phyloP scores from a whole-genome alignment of 1,140 invertebrate species.

The Forficula auricularia region DNA sequence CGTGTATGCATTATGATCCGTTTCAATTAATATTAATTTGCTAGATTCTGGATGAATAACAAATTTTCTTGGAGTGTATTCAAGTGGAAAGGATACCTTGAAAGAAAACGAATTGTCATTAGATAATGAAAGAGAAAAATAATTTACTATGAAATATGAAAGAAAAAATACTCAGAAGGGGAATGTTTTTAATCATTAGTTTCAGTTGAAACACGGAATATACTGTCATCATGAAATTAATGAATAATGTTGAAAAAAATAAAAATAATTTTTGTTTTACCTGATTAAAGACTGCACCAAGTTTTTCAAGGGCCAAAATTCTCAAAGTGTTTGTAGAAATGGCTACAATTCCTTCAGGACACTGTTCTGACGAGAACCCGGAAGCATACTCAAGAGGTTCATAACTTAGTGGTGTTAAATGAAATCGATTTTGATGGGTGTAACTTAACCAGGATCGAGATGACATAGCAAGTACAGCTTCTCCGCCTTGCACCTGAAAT shows the following conservation, averaged over 20 bases:
- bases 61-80: conserved; percentile 93
- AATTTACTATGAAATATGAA: not conserved
- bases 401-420: conserved; percentile 89
- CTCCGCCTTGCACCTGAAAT: conserved; percentile 71
- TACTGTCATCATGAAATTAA: too few species aligned
- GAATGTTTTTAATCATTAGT: too few species aligned
- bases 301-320: conserved; percentile 94
- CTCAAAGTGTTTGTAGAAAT: conserved; percentile 94
- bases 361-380: conserved; percentile 96
- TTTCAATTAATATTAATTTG: conserved; percentile 85
- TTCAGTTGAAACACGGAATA: too few species aligned
- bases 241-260: too few species aligned
- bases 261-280: conserved; percentile 22
- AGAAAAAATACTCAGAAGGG: conserved; percentile 1
- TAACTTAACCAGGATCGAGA: conserved; percentile 97
- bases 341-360: conserved; percentile 97
- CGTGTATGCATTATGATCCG: conserved; percentile 97
- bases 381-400: conserved; percentile 95
- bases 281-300: conserved; percentile 98
- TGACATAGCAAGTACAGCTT: conserved; percentile 94
- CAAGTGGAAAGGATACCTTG: conserved; percentile 63
- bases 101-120: conserved; percentile 3
- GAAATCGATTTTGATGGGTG: conserved; percentile 92
- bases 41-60: conserved; percentile 84
- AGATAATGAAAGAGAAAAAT: not conserved